These are phyloP conservation scores for Tenthredo distinguenda DNA, from an alignment of 2,888 invertebrate species.

Conservation along the genomic window DNA sequence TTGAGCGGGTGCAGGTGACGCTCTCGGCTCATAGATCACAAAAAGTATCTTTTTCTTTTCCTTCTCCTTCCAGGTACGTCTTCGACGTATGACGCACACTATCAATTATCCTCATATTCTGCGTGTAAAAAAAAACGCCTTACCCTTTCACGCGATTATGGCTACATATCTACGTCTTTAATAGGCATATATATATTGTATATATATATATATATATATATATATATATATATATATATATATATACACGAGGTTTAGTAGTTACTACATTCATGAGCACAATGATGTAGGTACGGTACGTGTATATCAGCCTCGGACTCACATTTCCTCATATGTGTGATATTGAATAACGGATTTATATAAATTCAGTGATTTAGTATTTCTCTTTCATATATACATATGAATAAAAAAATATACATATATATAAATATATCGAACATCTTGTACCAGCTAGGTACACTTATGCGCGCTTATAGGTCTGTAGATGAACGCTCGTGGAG, in stretches of 20 bases:
- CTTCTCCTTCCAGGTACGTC: neutral
- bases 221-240: too few relatives aligned
- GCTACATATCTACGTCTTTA: neutral
- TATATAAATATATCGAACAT: neutral
- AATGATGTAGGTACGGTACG: neutral
- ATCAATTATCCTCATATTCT: neutral
- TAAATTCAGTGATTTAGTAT: neutral
- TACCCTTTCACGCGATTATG: neutral
- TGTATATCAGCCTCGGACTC: neutral
- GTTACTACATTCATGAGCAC: neutral
- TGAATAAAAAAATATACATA: too few relatives aligned
- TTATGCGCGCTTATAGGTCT: too few relatives aligned
- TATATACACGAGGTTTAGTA: neutral
- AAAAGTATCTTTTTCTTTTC: neutral
- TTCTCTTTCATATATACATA: too few relatives aligned
- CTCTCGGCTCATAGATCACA: neutral
- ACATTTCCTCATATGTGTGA: too few relatives aligned
- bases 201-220: neutral
- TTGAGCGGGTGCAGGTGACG: neutral
- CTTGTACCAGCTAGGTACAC: neutral
- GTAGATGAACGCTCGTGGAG: too few relatives aligned
- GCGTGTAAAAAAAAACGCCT: neutral
- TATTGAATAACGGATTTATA: neutral
- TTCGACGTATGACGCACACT: constrained; percentile 1
- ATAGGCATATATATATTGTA: neutral